Base-by-base conservation (phyloP, 1,140 invertebrate genomes). In the Phocides pigmalion region DNA sequence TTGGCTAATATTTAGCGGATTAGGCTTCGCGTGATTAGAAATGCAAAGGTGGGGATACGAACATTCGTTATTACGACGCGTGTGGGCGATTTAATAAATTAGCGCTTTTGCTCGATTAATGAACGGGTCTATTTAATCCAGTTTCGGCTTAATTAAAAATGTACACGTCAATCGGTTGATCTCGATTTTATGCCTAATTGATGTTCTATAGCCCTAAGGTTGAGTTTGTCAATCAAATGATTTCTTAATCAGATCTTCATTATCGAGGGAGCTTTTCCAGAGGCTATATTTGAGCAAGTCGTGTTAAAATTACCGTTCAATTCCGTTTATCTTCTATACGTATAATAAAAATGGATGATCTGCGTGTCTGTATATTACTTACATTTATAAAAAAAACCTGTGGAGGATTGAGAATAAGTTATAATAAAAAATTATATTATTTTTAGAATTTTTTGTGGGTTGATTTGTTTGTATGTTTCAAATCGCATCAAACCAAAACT, bases 1-100 rank as follows among this genome's bases (percentile, higher is more conserved):
- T 90, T 85, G 85, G 85, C 84, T 88, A 88, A 90, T 82, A 88
- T 86, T 89, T 85, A 82, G 78, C 84, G 80, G 82, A 87, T 85
- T 88, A 89, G 85, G 76, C 86, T 87, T 78, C 78, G 72, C 74
- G 66, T 86, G 77, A 84, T 85, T 84, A 90, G 77, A 73, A 70
- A 87, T 76, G 61, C 66, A 68, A 76, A 81, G 71, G 74, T 74
- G 77, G 77, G 79, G 76, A 81, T 81, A 79, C 63, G 56, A 44
- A 44, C 53, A 58, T 58, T 44, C 39, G 39, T 58, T 54, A 54
- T 37, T 58, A 20, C 39, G 53, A 44, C 22, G 70, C 69, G 53
- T 76, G 78, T 84, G 78, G 82, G 78, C 74, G 80, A 77, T 61
- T 19, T 62, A 54, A 73, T 80, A 78, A 72, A 78, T 78, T 71